Conservation (phyloP, 1,140 invertebrate genomes). For the Physella acuta region DNA sequence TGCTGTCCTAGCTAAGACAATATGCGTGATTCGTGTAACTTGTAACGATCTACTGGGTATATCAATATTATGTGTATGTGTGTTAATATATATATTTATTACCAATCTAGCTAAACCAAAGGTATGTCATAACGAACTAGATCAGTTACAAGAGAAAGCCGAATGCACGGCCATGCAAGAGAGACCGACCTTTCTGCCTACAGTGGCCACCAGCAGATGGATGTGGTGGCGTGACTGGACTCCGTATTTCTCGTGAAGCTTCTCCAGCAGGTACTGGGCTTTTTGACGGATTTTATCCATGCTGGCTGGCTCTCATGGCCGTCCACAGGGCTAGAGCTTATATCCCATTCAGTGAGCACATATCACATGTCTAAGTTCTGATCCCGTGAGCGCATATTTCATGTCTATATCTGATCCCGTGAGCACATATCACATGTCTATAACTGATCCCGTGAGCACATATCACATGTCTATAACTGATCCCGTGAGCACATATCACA, state of each 20-base stretch:
- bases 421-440: too few relatives aligned
- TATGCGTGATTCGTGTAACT: not conserved
- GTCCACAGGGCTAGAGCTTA: not conserved
- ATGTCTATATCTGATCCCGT: too few relatives aligned
- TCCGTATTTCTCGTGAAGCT: constrained; percentile 30
- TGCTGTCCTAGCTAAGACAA: not conserved
- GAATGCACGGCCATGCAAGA: not conserved
- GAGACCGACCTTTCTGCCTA: constrained; percentile 2
- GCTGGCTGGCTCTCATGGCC: not conserved
- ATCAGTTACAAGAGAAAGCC: not conserved
- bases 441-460: too few relatives aligned
- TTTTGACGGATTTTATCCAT: constrained; percentile 28
- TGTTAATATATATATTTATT: not conserved
- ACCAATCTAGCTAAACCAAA: not conserved
- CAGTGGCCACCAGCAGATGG: not conserved
- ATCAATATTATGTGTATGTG: not conserved
- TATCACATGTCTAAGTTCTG: too few relatives aligned
- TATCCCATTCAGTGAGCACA: too few relatives aligned
- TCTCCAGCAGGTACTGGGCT: constrained; percentile 28
- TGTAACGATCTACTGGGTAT: not conserved
- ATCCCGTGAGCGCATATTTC: too few relatives aligned
- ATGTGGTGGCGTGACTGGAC: constrained; percentile 10
- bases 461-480: too few relatives aligned
- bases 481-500: too few relatives aligned
- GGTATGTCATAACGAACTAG: too few relatives aligned